A percentile compares a stretch with the other conserved stretches of the same genome.
Conservation (phyloP, 2,888 invertebrate species). For the Pachliopta kotzebuea region DNA sequence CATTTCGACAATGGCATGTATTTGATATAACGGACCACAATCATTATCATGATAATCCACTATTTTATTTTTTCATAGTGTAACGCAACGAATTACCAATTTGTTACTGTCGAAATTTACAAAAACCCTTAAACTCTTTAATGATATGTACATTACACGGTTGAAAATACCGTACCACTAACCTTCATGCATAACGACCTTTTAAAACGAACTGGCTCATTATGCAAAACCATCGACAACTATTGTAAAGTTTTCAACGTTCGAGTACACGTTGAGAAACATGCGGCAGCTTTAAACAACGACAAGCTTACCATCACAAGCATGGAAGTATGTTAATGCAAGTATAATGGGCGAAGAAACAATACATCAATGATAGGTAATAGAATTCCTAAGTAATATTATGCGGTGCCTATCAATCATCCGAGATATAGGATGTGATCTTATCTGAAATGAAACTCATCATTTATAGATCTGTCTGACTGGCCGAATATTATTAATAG, state of each 20-base stretch:
- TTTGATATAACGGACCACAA: conserved; percentile 30
- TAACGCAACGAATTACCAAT: not conserved
- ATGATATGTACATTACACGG: not conserved
- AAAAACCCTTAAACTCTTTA: not conserved
- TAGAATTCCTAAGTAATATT: conserved; percentile 73
- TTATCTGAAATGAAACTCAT: conserved; percentile 79
- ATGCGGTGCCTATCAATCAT: conserved; percentile 72
- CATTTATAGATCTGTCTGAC: conserved; percentile 77
- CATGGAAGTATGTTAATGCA: conserved; percentile 65
- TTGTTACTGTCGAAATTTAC: not conserved
- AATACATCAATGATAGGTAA: conserved; percentile 64
- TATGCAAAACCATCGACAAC: conserved; percentile 21
- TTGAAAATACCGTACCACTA: conserved; percentile 9
- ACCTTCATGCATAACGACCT: conserved; percentile 18
- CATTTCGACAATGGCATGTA: conserved; percentile 38
- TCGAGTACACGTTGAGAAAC: conserved; percentile 10
- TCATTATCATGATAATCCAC: conserved; percentile 24
- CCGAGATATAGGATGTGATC: conserved; percentile 68
- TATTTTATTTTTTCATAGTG: conserved; percentile 11
- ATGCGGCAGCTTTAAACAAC: conserved; percentile 24
- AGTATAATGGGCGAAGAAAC: conserved; percentile 70
- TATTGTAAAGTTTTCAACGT: conserved; percentile 22
- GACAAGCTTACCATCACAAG: conserved; percentile 41
- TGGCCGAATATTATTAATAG: conserved; percentile 78
- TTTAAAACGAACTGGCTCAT: conserved; percentile 15